These are phyloP conservation scores for Sterna hirundo DNA, from an alignment of 2,113 vertebrate species.

Conservation along the genomic window DNA sequence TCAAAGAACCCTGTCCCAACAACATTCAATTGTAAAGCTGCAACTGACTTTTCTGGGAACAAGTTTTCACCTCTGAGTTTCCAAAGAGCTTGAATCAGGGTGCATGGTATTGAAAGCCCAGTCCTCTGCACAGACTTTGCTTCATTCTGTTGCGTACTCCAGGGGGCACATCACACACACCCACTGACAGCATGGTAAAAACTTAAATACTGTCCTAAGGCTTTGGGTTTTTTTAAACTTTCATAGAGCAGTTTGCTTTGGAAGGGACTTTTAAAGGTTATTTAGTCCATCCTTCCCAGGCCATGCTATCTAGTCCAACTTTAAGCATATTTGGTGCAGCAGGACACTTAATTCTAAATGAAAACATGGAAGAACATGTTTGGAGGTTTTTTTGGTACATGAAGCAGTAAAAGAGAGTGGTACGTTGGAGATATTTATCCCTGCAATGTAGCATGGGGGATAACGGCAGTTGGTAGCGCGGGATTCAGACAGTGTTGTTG, in stretches of 20 bases:
- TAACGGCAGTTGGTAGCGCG: not conserved
- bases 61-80: not conserved
- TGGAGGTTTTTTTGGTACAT: fast-evolving
- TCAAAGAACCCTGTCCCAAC: not conserved
- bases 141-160: not conserved
- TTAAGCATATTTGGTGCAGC: not conserved
- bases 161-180: not conserved
- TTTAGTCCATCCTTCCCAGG: not conserved
- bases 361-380: not conserved
- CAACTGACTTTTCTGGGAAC: not conserved
- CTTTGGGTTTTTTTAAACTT: not conserved
- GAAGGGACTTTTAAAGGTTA: not conserved
- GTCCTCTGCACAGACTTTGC: not conserved
- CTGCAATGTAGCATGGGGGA: not conserved
- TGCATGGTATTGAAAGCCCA: not conserved
- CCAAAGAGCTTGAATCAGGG: not conserved
- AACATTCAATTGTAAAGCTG: not conserved
- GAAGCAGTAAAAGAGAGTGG: not conserved
- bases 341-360: not conserved
- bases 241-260: not conserved
- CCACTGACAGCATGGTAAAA: not conserved
- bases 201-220: not conserved
- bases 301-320: not conserved
- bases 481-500: not conserved
- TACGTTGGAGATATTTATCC: not conserved